phyloP scores from a whole-genome alignment of 2,888 invertebrate genomes.

The Ditylenchus weischeri region DNA sequence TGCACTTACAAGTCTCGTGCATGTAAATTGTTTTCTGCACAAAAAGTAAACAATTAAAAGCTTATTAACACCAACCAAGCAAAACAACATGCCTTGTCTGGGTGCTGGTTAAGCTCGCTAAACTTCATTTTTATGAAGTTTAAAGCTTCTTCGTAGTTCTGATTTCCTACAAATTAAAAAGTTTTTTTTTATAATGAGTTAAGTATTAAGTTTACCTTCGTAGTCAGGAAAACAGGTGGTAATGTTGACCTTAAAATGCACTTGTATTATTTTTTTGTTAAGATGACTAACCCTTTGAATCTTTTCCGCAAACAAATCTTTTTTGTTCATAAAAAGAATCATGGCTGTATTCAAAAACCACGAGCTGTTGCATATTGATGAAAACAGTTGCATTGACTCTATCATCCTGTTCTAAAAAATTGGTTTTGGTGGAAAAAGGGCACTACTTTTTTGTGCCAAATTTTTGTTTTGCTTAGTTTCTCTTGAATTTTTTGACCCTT shows the following conservation, averaged over 20 bases:
- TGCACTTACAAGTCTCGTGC: constrained; percentile 83
- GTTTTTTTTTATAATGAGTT: constrained; percentile 1
- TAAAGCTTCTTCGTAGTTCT: constrained; percentile 94
- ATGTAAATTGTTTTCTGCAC: constrained; percentile 63
- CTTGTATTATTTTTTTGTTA: neutral
- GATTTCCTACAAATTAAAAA: constrained; percentile 71
- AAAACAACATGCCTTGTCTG: constrained; percentile 96
- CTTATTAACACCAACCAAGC: constrained; percentile 45
- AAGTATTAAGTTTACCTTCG: constrained; percentile 41
- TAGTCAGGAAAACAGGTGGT: constrained; percentile 58
- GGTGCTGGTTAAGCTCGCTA: constrained; percentile 98
- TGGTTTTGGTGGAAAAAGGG: neutral
- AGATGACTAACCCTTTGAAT: constrained; percentile 52
- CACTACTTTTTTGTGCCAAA: neutral
- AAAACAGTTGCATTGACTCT: constrained; percentile 58
- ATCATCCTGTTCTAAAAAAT: constrained; percentile 54
- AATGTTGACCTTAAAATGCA: constrained; percentile 31
- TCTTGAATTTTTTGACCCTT: too few relatives aligned
- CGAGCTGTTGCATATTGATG: constrained; percentile 57
- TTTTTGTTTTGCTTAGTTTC: neutral
- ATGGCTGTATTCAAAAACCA: constrained; percentile 58
- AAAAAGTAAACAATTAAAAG: neutral
- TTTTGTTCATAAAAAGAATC: constrained; percentile 42
- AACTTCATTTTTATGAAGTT: constrained; percentile 99
- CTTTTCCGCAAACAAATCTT: constrained; percentile 57